A percentile compares a stretch with the other conserved stretches of the same genome.
phyloP scores from a whole-genome alignment of 2,113 vertebrate genomes.

The Myrmecobius fasciatus region DNA sequence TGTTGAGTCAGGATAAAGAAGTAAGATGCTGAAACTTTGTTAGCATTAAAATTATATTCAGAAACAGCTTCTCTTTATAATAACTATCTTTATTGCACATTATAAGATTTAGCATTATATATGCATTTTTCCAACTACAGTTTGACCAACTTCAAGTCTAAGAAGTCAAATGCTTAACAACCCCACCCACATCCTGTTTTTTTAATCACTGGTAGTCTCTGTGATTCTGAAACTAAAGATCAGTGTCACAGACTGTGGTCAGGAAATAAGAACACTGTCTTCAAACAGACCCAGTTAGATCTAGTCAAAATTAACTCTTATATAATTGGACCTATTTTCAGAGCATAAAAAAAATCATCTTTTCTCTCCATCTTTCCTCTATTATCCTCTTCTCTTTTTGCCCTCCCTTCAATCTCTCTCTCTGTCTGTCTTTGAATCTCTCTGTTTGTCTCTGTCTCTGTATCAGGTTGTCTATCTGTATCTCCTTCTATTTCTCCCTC shows the following conservation, averaged over 20 bases:
- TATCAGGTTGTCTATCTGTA: too few species aligned
- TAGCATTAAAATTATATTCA: background rate
- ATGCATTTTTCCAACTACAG: background rate
- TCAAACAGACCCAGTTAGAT: background rate
- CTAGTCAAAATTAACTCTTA: background rate
- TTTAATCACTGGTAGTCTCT: constrained; percentile 5
- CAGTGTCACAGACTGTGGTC: rapidly evolving
- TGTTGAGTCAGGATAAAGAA: background rate
- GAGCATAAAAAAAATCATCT: background rate
- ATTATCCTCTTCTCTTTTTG: too few species aligned
- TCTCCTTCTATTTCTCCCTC: too few species aligned
- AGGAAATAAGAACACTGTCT: background rate
- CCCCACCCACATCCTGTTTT: constrained; percentile 84
- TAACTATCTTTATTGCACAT: background rate
- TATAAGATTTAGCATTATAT: background rate
- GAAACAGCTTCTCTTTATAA: background rate
- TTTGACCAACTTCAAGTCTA: constrained; percentile 41
- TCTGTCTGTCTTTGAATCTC: too few species aligned
- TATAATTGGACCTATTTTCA: background rate
- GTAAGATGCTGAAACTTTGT: background rate
- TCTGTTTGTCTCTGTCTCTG: too few species aligned
- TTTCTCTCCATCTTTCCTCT: background rate
- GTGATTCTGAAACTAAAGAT: background rate
- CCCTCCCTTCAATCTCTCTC: background rate
- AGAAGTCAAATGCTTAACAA: constrained; percentile 17